phyloP scores from a whole-genome alignment of 2,797 vertebrate genomes.

The Loris lydekkerianus region DNA sequence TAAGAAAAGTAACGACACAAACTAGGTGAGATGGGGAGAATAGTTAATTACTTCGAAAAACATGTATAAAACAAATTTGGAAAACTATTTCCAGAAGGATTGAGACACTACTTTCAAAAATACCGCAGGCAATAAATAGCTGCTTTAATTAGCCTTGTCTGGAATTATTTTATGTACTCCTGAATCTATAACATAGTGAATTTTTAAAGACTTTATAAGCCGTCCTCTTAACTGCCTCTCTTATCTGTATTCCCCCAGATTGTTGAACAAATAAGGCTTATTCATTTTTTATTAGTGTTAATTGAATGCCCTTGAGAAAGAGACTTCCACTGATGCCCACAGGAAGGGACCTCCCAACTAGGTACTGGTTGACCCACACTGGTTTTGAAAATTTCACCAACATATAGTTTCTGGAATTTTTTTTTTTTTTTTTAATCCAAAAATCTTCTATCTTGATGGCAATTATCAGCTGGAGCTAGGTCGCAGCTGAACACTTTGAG shows the following conservation, averaged over 20 bases:
- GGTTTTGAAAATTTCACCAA: neutral
- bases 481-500: no score
- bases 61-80: neutral
- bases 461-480: no score
- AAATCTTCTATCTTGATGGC: neutral
- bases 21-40: neutral
- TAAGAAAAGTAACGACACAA: conserved; percentile 26
- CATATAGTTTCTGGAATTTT: neutral
- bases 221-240: neutral
- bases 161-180: conserved; percentile 46
- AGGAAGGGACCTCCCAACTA: neutral
- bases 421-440: neutral
- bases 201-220: conserved; percentile 38
- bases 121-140: neutral
- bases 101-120: neutral
- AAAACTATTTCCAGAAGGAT: conserved; percentile 29
- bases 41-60: neutral
- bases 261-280: neutral
- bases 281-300: neutral
- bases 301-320: neutral
- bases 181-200: conserved; percentile 25
- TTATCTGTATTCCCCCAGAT: neutral
- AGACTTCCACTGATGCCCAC: neutral
- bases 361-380: neutral
- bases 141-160: conserved; percentile 25